Evolutionary conservation across 2,888 invertebrate genomes (phyloP).

Genomic region (Eupithecia tripunctaria): DNA sequence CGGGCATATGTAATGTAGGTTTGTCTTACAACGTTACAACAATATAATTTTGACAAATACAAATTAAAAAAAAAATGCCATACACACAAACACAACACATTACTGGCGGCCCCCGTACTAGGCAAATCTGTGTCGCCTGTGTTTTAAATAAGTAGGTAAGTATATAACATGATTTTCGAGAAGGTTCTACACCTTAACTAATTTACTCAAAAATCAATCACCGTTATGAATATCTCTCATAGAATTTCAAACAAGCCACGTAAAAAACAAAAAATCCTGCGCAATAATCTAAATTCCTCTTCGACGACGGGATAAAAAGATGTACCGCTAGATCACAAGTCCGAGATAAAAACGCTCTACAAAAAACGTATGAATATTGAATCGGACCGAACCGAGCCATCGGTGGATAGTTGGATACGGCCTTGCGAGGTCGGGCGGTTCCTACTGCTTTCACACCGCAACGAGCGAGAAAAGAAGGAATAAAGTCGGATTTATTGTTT

Average conservation of each 20-base stretch:
- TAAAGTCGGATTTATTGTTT: neutral
- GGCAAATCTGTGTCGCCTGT: too few relatives aligned
- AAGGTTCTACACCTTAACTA: too few relatives aligned
- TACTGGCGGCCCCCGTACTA: too few relatives aligned
- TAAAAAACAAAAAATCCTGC: neutral
- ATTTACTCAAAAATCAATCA: neutral
- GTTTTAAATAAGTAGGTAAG: too few relatives aligned
- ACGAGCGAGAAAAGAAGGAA: neutral
- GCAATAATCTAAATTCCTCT: conserved; percentile 33
- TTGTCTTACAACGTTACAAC: too few relatives aligned
- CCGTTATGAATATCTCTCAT: neutral
- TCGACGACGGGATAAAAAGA: conserved; percentile 43
- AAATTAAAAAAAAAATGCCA: too few relatives aligned
- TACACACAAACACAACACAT: too few relatives aligned
- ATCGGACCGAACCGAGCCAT: conserved; percentile 31
- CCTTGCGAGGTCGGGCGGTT: conserved; percentile 69
- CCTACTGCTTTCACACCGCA: conserved; percentile 57
- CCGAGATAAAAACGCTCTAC: conserved; percentile 45
- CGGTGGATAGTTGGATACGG: conserved; percentile 54
- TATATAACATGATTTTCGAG: too few relatives aligned
- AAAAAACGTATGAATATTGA: conserved; percentile 40
- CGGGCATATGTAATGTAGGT: neutral
- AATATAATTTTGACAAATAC: too few relatives aligned
- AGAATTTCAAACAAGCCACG: neutral
- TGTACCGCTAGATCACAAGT: conserved; percentile 53